Conservation (phyloP, 2,113 vertebrate species). For the Lates calcarifer region DNA sequence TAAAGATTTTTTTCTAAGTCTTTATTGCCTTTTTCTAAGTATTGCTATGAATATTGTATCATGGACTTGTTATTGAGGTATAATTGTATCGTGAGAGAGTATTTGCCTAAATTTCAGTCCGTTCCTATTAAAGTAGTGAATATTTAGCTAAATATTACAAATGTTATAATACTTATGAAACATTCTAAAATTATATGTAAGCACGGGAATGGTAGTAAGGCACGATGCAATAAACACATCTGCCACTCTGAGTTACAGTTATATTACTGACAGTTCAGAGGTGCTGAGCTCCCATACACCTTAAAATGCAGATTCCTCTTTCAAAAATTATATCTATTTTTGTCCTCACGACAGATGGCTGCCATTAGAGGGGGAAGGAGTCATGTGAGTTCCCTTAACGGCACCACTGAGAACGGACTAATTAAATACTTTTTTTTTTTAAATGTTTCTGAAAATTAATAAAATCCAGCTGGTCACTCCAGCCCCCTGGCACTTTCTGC, state of each 20-base stretch:
- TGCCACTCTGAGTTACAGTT: not conserved
- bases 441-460: conserved; percentile 19
- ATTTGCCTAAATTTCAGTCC: not conserved
- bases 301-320: conserved; percentile 2
- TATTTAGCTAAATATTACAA: not conserved
- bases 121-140: not conserved
- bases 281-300: not conserved
- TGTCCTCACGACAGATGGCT: conserved; percentile 71
- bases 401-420: conserved; percentile 4
- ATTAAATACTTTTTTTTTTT: conserved; percentile 23
- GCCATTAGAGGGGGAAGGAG: conserved; percentile 63
- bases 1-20: too few relatives aligned
- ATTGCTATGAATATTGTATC: too few relatives aligned
- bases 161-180: too few relatives aligned
- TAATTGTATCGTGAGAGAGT: too few relatives aligned
- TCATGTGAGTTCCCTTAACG: conserved; percentile 29
- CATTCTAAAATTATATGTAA: too few relatives aligned
- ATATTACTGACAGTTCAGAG: conserved; percentile 1
- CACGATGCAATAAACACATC: not conserved
- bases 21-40: too few relatives aligned
- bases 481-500: not conserved
- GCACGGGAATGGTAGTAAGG: too few relatives aligned
- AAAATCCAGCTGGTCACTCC: conserved; percentile 42
- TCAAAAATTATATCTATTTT: conserved; percentile 48
- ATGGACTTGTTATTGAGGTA: too few relatives aligned